Base-by-base conservation (phyloP, 2,888 invertebrate genomes). In the Phasia obesa region DNA sequence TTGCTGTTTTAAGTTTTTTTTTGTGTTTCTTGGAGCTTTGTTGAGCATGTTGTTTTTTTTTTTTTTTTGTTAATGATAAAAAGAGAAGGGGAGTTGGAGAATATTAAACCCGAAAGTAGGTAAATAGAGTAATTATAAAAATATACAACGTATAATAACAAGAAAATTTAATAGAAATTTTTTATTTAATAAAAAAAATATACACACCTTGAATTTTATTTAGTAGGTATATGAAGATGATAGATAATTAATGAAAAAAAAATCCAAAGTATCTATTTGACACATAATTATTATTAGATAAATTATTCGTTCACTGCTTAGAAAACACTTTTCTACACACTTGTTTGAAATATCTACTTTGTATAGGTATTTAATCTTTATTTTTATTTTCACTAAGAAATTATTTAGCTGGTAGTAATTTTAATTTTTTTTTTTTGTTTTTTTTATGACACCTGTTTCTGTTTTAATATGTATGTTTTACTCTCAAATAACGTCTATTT, bases 61-160 rank as follows among this genome's bases (percentile, higher is more conserved):
- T n/a, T n/a, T n/a, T 21, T 67, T 67, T 49, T 38, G 23, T 35
- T 15, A 42, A 15, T 64, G 74, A 73, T 77, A 62, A 77, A 44
- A 74, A 53, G 42, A 42, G 17, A 60, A 31, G 35, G 51, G 77
- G 59, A 71, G 67, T 79, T 64, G 17, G 25, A 60, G 70, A 75
- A 65, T 69, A 80, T 76, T 77, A 80, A 57, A 31, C 57, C 47
- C 76, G 86, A 90, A 89, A 87, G 89, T 89, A 89, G 89, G 89
- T 89, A 89, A 89, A 87, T 89, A 87, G 89, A 90, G 89, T 88
- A 67, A 83, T 79, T 76, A 83, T 83, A 79, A 76, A 84, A 80
- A 80, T 78, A 77, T 42, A 76, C 65, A 75, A 53, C 27, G 23
- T 60, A 44, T 23, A 77, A 77, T 21, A 69, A 60, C 25, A 59